phyloP scores from a whole-genome alignment of 2,888 invertebrate species.

The Ctenicera cuprea region DNA sequence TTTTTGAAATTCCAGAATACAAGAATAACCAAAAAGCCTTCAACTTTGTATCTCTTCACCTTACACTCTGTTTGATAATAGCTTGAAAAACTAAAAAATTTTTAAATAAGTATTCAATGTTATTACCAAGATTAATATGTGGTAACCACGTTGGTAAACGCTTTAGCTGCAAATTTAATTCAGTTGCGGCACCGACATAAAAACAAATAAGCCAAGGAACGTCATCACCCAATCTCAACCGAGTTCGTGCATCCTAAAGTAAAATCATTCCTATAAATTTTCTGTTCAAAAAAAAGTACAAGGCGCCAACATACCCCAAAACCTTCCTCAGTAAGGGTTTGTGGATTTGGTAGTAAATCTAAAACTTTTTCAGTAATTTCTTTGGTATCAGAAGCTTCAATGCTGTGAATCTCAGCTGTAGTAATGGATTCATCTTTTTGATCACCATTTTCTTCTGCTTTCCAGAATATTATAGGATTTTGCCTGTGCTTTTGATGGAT shows the following conservation, averaged over 20 bases:
- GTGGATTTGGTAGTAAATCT: conserved; percentile 77
- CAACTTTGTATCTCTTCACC: too few species aligned
- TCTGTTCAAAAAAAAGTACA: neutral
- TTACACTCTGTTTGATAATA: too few species aligned
- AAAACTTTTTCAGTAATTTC: conserved; percentile 78
- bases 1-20: too few species aligned
- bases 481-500: conserved; percentile 67
- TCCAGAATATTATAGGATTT: conserved; percentile 68
- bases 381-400: conserved; percentile 71
- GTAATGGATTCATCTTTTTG: conserved; percentile 57
- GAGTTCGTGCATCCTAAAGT: conserved; percentile 64
- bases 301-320: conserved; percentile 79
- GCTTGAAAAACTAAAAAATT: too few species aligned
- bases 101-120: too few species aligned
- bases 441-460: conserved; percentile 58
- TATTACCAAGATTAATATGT: conserved; percentile 74
- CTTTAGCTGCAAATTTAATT: conserved; percentile 76
- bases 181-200: conserved; percentile 74
- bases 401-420: conserved; percentile 59
- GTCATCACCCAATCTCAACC: conserved; percentile 65
- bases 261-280: conserved; percentile 33
- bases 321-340: conserved; percentile 75
- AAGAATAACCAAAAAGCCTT: too few species aligned
- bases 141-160: conserved; percentile 77
- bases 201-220: conserved; percentile 76